Evolutionary conservation across 2,888 invertebrate species (phyloP), one percentile per base, ranked within the genome.

Genomic region (Cheilosia pagana): DNA sequence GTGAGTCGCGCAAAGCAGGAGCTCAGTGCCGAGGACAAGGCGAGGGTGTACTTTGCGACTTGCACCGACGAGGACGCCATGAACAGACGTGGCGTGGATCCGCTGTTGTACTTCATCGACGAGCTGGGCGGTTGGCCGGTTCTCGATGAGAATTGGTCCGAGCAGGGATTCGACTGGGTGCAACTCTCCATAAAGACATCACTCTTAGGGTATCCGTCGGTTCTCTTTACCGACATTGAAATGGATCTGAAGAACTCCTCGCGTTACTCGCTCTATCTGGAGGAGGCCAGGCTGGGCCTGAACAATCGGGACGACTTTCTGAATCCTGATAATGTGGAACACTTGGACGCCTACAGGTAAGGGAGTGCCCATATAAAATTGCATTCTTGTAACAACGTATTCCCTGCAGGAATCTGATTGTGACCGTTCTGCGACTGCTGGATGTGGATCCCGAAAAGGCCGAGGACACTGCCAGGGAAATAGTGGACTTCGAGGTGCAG

Each of bases 401-500:
- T 35, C 12, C 3, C 12, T 35, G 0, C 43, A 85, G 85, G 16
- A 85, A 85, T 25, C 85, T 85, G 0, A 81, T 85, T 45, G 81
- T 85, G 31, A 85, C 85, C 10, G 81, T 81, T 7, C 23, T 85
- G 14, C 28, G 85, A 57, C 60, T 85, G 8, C 45, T 88, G 16
- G 87, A 87, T 8, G 75, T 87, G 2, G 74, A 86, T 23, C 57
- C 81, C 0, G 72, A 83, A 19, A 62, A 78, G 21, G 85, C 87
- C 4, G 76, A 79, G 52, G 52, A 77, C 16, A 72, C 83, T 7
- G 87, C 87, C 28, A 78, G 68, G 3, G 88, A 87, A 68, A 87
- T 87, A 16, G 86, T 88, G 14, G 85, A 87, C 12, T 88, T 88
- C 59, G 88, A 88, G 65, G 79, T 78, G 1, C 67, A 87, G 21